Base-by-base conservation (phyloP, 2,797 vertebrate genomes). In the Molossus alvarezi region DNA sequence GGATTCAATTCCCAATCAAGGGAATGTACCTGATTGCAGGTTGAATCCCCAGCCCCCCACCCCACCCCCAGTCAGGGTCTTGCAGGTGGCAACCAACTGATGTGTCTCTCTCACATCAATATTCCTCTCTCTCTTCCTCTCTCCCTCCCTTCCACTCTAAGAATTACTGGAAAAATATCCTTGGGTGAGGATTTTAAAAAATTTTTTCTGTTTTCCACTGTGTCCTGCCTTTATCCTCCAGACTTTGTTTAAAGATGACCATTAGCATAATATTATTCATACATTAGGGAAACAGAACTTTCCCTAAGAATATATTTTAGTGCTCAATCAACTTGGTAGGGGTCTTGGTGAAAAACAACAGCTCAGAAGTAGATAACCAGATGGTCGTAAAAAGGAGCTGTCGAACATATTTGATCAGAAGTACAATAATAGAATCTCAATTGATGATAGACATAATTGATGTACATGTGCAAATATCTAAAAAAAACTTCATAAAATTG, bases 221-320 rank as follows among this genome's bases (percentile, higher is more conserved):
- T 33, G 12, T 60, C 48, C 21, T 53, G 60, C 37, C 41, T 72
- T 85, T 76, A 37, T 88, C 29, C 29, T 85, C 51, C 33, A 91
- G 67, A 95, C 10, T 88, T 71, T 58, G 20, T 94, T 71, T 65
- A 48, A 86, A 60, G 17, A 77, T 91, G 64, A 53, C 37, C 13
- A 73, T 57, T 18, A 64, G 27, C 1, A 93, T 60, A 53, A 75
- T 48, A n/a, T 76, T 77, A 23, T n/a, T 65, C n/a, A n/a, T 65
- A 65, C 29, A 65, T n/a, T 33, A 67, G 15, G n/a, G 75, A 89
- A 71, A 75, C 20, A 76, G 67, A 83, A 88, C 15, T 48, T 45
- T 71, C 62, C 81, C 53, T 64, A 65, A 91, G 17, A 57, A 55
- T 57, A 25, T 33, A 65, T 82, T 82, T 69, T 65, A 62, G 53